Percentiles rank a stretch among this genome's conserved stretches.
phyloP scores from a whole-genome alignment of 2,113 vertebrate species.

The Ailuropoda melanoleuca region DNA sequence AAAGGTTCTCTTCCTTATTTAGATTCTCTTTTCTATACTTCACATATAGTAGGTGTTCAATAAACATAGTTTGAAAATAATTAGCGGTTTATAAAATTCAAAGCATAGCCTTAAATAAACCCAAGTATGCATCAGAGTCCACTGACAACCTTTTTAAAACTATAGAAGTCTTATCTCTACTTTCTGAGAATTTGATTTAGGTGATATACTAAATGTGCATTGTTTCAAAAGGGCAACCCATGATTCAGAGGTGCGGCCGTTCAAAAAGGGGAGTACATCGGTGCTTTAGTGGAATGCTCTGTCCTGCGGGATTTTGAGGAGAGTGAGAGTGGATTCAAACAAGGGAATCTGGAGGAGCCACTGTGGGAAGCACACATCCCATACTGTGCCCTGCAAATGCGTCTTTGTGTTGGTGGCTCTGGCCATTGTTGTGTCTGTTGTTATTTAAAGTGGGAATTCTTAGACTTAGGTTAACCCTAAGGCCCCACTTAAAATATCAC shows the following conservation, averaged over 20 bases:
- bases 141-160: not conserved
- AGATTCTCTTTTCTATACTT: not conserved
- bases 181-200: not conserved
- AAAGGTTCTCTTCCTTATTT: not conserved
- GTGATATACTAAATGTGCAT: no score
- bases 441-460: not conserved
- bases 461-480: not conserved
- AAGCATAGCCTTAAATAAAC: not conserved
- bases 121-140: not conserved
- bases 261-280: accelerated
- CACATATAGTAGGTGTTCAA: not conserved
- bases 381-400: not conserved
- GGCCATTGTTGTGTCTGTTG: not conserved
- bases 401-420: not conserved
- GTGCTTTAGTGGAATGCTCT: not conserved
- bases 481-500: not conserved
- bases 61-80: not conserved
- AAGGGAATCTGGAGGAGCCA: not conserved
- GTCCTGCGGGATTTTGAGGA: not conserved
- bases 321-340: accelerated
- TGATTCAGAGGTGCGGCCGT: not conserved
- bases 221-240: not conserved
- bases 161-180: not conserved
- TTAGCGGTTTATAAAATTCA: not conserved
- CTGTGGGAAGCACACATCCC: not conserved